Evolutionary conservation across 1,140 invertebrate genomes (phyloP).

Genomic region (Trichomalopsis sarcophagae): DNA sequence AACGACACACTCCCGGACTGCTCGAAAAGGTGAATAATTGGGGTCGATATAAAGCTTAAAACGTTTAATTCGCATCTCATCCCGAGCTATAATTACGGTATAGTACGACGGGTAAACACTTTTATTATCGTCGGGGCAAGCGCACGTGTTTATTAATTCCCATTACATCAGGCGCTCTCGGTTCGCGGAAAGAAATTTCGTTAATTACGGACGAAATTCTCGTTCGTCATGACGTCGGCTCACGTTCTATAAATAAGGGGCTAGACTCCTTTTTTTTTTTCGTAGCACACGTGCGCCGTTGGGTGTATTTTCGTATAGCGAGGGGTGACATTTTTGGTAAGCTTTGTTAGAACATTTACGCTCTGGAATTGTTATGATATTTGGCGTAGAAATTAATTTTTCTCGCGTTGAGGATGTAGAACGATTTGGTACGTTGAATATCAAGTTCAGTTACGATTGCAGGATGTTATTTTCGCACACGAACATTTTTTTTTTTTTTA

Average conservation of each 20-base stretch:
- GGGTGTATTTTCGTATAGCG: too few species aligned
- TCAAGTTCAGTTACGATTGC: too few species aligned
- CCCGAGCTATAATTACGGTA: not conserved
- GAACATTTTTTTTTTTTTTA: too few species aligned
- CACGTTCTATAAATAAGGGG: not conserved
- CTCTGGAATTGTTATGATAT: too few species aligned
- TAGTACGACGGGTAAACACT: not conserved
- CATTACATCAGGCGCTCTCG: not conserved
- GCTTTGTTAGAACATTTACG: too few species aligned
- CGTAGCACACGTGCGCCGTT: too few species aligned
- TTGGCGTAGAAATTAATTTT: too few species aligned
- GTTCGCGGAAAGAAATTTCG: not conserved
- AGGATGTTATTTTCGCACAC: too few species aligned
- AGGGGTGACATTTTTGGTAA: too few species aligned
- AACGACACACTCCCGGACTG: not conserved
- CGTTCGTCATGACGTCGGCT: not conserved
- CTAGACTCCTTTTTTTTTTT: too few species aligned
- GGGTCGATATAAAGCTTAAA: not conserved
- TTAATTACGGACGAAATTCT: not conserved
- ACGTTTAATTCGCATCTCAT: not conserved
- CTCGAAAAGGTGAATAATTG: not conserved
- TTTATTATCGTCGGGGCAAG: not conserved
- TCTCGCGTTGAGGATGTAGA: too few species aligned
- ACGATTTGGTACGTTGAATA: too few species aligned
- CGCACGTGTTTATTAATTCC: not conserved